phyloP scores from a whole-genome alignment of 2,888 invertebrate species.

The Colostygia pectinataria region DNA sequence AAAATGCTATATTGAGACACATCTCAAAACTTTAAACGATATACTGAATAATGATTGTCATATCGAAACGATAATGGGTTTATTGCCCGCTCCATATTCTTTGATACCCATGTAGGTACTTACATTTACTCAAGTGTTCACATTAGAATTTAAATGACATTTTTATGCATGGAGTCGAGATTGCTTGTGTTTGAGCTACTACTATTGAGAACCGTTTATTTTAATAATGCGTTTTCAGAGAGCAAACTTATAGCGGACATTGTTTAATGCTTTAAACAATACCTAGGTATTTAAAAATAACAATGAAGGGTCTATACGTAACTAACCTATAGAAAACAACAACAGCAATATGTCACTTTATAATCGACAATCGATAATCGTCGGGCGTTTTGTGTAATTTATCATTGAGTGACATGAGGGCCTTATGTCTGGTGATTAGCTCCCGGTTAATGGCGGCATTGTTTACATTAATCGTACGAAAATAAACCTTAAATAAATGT shows the following conservation, averaged over 20 bases:
- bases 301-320: too few relatives aligned
- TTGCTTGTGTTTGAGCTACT: background rate
- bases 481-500: slow-evolving; percentile 12
- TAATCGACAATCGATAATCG: slow-evolving; percentile 40
- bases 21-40: too few relatives aligned
- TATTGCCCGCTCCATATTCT: slow-evolving; percentile 3
- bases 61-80: slow-evolving; percentile 1
- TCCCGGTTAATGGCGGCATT: slow-evolving; percentile 32
- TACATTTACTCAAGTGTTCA: slow-evolving; percentile 4
- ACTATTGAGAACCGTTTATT: slow-evolving; percentile 1
- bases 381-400: slow-evolving; percentile 35
- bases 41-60: background rate
- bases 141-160: slow-evolving; percentile 4
- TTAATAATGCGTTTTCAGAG: slow-evolving; percentile 4
- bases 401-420: slow-evolving; percentile 39
- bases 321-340: slow-evolving; percentile 20
- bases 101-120: background rate
- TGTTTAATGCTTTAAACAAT: too few relatives aligned
- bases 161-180: background rate
- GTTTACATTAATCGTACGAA: slow-evolving; percentile 9
- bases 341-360: slow-evolving; percentile 34
- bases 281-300: too few relatives aligned
- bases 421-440: slow-evolving; percentile 42
- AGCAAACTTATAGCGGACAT: background rate
- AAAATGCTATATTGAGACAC: too few relatives aligned